Conservation (phyloP, 2,797 vertebrate species). For the Halcyon smyrnensis region DNA sequence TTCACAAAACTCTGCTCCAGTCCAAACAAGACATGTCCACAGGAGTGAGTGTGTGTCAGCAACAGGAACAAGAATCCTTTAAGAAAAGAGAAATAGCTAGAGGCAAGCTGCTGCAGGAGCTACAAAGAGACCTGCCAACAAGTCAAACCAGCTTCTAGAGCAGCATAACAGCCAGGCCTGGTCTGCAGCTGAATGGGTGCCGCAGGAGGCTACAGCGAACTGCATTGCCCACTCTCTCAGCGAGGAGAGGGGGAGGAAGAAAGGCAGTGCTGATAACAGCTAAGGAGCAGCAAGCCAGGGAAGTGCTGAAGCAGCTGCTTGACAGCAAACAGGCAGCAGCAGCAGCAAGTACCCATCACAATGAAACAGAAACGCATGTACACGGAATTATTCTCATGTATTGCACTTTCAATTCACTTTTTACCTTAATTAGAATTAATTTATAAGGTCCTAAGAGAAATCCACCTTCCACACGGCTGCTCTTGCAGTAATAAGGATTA, state of each 20-base stretch:
- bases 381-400: background rate
- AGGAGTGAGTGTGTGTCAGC: background rate
- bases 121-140: background rate
- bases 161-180: background rate
- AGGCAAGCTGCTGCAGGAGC: constrained; percentile 25
- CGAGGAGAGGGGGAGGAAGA: background rate
- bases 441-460: constrained; percentile 46
- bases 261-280: background rate
- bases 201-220: background rate
- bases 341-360: background rate
- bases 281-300: background rate
- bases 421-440: constrained; percentile 31
- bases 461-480: background rate
- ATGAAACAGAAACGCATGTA: background rate
- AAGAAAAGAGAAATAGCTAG: background rate
- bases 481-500: constrained; percentile 40
- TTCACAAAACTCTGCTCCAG: background rate
- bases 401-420: background rate
- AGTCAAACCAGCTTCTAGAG: constrained; percentile 1
- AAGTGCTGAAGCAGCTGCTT: constrained; percentile 4
- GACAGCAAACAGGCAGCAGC: background rate
- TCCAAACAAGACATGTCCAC: background rate
- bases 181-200: background rate
- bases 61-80: background rate
- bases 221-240: background rate